phyloP scores from a whole-genome alignment of 2,797 vertebrate genomes.

The Chaetophractus vellerosus region DNA sequence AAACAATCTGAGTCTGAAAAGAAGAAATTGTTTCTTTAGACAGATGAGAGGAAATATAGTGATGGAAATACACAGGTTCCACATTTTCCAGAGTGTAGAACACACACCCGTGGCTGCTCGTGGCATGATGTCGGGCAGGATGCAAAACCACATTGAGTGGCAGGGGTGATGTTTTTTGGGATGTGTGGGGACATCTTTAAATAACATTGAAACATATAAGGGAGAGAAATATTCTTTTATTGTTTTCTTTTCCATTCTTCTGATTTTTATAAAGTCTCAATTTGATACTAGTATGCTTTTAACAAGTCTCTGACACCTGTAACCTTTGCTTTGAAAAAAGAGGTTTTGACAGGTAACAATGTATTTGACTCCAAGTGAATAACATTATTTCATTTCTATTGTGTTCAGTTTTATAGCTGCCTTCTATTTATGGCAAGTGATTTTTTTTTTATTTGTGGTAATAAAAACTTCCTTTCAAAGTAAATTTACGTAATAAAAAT shows the following conservation, averaged over 20 bases:
- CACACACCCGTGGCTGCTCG: accelerated
- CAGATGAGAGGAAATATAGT: not conserved
- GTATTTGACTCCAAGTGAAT: conserved; percentile 42
- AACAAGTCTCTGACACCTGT: conserved; percentile 14
- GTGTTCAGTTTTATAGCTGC: conserved; percentile 42
- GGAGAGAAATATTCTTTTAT: conserved; percentile 14
- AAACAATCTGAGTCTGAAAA: not conserved
- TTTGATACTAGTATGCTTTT: conserved; percentile 51
- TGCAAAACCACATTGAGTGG: not conserved
- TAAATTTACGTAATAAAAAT: conserved; percentile 60
- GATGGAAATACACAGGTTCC: not conserved
- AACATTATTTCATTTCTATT: not conserved
- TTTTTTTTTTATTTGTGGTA: conserved; percentile 15
- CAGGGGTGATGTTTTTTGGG: not conserved
- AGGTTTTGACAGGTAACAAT: not conserved
- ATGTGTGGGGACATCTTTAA: not conserved
- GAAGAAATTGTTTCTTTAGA: not conserved
- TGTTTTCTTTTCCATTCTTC: conserved; percentile 6
- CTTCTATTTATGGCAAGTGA: conserved; percentile 30
- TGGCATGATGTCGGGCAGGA: accelerated
- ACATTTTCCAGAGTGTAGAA: not conserved
- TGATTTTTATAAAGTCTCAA: conserved; percentile 45
- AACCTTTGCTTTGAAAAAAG: conserved; percentile 47
- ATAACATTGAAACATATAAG: not conserved
- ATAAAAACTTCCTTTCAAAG: conserved; percentile 39